Base-by-base conservation (phyloP, 2,888 invertebrate species). In the Netelia melanura region DNA sequence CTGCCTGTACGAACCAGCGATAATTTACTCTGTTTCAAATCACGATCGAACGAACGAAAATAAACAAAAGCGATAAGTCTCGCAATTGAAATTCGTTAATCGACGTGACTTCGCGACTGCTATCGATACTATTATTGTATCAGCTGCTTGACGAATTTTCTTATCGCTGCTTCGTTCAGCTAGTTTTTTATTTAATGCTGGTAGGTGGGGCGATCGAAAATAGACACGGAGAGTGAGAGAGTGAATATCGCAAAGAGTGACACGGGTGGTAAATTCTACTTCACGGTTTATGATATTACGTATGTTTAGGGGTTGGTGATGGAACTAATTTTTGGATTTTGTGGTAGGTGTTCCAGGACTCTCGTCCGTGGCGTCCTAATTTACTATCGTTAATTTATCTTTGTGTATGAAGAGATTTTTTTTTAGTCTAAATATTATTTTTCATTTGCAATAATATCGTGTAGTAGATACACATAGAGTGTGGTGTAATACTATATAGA, bases 221-320 rank as follows among this genome's bases (percentile, higher is more conserved):
- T 74, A 74, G 21, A 62, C 78, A 85, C 77, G 70, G 74, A 83
- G 78, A 83, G 78, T 78, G 74, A 75, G 77, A 75, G 75, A 78
- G 81, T 64, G 78, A 75, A 77, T 54, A 71, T 68, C 72, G 75
- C 77, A 77, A 44, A 77, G 77, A 81, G 61, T 81, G 70, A 44
- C 61, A 67, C 70, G 23, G 64, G 68, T 78, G 74, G 44, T 30
- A 48, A 43, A 67, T 78, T 64, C 23, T 64, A 77, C 72, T 72
- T 56, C 74, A 25, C 25, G 56, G 64, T 61, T 30, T 62, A 56
- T 30, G 30, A 10, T 10, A 68, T 48, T 58, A 68, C 48, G 48
- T 38, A 44, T 48, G 38, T 70, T 52, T 48, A 0, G 17, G 70
- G 52, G 1, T 65, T 14, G 65, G 38, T 14, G 25, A 21, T 65